Percentiles rank a stretch among this genome's conserved stretches.
Evolutionary conservation across 2,113 vertebrate species (phyloP).

Genomic region (Sclerurus mexicanus): DNA sequence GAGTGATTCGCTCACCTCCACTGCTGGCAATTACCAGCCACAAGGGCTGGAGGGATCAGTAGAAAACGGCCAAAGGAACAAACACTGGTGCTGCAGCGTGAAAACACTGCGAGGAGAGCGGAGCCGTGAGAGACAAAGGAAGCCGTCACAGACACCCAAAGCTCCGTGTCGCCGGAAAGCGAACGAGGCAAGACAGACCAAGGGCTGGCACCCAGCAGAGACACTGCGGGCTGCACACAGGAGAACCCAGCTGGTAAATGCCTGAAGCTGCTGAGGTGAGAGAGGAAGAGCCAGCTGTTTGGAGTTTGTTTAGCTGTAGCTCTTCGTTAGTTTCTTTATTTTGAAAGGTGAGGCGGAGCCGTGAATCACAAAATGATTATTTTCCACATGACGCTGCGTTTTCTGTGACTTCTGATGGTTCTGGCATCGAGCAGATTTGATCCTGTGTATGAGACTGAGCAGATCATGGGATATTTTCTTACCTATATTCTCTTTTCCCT

Average conservation of each 20-base stretch:
- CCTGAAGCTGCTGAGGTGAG: background rate
- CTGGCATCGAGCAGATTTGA: background rate
- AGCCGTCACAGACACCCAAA: background rate
- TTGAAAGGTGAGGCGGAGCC: background rate
- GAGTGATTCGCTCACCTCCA: background rate
- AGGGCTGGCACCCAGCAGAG: background rate
- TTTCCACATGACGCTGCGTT: background rate
- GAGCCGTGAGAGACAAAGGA: background rate
- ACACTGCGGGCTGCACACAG: fast-evolving
- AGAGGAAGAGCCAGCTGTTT: background rate
- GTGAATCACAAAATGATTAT: background rate
- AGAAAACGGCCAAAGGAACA: background rate
- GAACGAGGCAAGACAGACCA: background rate
- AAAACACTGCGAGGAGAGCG: background rate
- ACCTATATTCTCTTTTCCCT: background rate
- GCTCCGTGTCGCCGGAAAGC: fast-evolving
- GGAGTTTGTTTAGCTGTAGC: background rate
- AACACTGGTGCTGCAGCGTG: background rate
- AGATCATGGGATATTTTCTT: background rate
- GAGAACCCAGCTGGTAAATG: background rate
- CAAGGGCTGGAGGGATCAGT: conserved; percentile 20
- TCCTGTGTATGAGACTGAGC: background rate
- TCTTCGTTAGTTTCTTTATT: background rate
- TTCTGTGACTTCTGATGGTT: background rate
- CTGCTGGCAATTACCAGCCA: background rate